A percentile compares a stretch with the other conserved stretches of the same genome.
phyloP scores from a whole-genome alignment of 2,797 vertebrate species.

The Calcarius lapponicus region DNA sequence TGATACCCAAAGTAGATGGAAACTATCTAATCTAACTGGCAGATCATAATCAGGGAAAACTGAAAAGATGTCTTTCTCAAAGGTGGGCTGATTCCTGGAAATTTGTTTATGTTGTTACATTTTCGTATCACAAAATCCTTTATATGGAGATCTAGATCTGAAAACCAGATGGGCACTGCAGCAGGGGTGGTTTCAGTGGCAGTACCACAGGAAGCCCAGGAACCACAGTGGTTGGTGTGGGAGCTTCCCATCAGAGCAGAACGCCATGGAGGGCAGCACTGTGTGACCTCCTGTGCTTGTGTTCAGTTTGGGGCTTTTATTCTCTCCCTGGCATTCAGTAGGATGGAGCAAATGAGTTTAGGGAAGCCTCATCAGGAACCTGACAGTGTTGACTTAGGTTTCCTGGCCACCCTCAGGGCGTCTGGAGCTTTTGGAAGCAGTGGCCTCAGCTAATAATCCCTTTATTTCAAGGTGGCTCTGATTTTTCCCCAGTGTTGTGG shows the following conservation, averaged over 20 bases:
- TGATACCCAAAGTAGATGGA: not conserved
- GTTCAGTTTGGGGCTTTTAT: not conserved
- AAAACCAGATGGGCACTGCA: not conserved
- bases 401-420: not conserved
- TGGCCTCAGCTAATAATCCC: not conserved
- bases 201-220: not conserved
- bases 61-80: not conserved
- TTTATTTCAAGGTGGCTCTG: not conserved
- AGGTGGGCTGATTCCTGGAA: not conserved
- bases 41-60: not conserved
- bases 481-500: not conserved
- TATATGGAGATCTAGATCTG: not conserved
- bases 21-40: not conserved
- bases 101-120: not conserved
- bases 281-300: not conserved
- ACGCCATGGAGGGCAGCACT: not conserved
- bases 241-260: not conserved
- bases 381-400: not conserved
- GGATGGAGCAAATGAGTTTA: not conserved
- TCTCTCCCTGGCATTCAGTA: not conserved
- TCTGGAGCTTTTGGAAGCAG: not conserved
- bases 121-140: not conserved
- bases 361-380: not conserved
- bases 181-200: not conserved
- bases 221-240: not conserved